Percentiles rank a stretch among this genome's conserved stretches.
Conservation (phyloP, 2,888 invertebrate species). For the Spisula solida region DNA sequence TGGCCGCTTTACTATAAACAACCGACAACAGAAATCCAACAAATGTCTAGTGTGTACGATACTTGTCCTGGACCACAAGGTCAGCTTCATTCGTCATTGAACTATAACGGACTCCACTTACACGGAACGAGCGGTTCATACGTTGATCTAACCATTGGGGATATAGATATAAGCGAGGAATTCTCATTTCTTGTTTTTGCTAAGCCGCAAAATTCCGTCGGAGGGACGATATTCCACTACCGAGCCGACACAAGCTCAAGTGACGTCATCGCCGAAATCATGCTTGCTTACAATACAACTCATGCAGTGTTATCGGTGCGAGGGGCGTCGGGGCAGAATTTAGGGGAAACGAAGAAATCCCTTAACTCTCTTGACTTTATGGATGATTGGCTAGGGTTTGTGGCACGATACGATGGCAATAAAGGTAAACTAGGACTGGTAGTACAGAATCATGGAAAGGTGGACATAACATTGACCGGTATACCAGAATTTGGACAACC, state of each 20-base stretch:
- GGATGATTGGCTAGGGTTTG: conserved; percentile 14
- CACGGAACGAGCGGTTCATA: neutral
- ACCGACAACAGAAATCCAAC: neutral
- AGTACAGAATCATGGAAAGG: neutral
- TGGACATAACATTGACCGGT: neutral
- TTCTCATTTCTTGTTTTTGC: conserved; percentile 19
- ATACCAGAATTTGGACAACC: neutral
- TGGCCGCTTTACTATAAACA: neutral
- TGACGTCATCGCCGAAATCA: neutral
- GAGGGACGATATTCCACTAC: conserved; percentile 34
- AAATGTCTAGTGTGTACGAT: neutral
- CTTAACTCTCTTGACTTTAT: neutral
- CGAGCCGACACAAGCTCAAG: neutral
- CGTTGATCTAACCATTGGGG: neutral
- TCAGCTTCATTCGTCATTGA: neutral
- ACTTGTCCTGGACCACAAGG: neutral
- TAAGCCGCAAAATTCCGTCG: neutral
- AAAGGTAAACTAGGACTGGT: neutral
- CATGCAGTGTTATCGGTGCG: neutral
- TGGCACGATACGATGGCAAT: neutral
- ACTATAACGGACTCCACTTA: neutral
- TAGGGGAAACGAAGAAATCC: neutral
- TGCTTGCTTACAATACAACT: conserved; percentile 18
- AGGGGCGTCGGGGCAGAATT: neutral
- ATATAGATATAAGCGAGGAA: neutral